These are phyloP conservation scores for Coelopa frigida DNA, from an alignment of 1,140 invertebrate genomes.

Conservation along the genomic window DNA sequence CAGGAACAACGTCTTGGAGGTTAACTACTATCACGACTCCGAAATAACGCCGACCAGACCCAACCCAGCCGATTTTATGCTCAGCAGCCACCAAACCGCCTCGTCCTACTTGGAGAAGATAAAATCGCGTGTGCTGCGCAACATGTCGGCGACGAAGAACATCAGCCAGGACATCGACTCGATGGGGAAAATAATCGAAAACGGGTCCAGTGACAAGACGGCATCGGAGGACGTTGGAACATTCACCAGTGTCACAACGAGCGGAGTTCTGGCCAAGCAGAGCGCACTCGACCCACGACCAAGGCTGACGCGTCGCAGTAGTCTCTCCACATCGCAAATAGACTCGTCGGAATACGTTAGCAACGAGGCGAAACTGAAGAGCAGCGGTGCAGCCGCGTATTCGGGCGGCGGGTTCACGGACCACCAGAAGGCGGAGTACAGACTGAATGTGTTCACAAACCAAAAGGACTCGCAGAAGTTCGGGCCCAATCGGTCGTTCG, in stretches of 20 bases:
- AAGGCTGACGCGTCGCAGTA: conserved; percentile 45
- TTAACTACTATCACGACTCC: conserved; percentile 51
- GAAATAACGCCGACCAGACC: conserved; percentile 16
- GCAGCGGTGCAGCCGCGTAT: conserved; percentile 20
- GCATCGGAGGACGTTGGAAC: conserved; percentile 46
- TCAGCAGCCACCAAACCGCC: conserved; percentile 19
- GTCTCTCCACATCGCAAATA: conserved; percentile 55
- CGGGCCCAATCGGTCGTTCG: conserved; percentile 15
- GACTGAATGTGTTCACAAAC: conserved; percentile 38
- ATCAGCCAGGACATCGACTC: too few species aligned
- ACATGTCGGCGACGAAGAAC: conserved; percentile 10
- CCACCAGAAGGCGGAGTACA: conserved; percentile 41
- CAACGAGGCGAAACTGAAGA: conserved; percentile 35
- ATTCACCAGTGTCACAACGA: conserved; percentile 54
- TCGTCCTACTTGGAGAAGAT: conserved; percentile 53
- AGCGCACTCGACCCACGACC: conserved; percentile 30
- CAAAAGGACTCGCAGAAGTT: conserved; percentile 17
- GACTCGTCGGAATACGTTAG: conserved; percentile 52
- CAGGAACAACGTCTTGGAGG: conserved; percentile 52
- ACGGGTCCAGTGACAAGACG: conserved; percentile 16
- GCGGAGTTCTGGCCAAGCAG: conserved; percentile 52
- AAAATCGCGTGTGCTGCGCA: conserved; percentile 50
- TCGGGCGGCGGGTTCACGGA: conserved; percentile 29
- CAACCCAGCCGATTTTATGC: conserved; percentile 11
- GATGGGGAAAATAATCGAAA: conserved; percentile 20